Percentiles rank a stretch among this genome's conserved stretches.
Conservation (phyloP, 2,797 vertebrate genomes). For the Natrix natrix region DNA sequence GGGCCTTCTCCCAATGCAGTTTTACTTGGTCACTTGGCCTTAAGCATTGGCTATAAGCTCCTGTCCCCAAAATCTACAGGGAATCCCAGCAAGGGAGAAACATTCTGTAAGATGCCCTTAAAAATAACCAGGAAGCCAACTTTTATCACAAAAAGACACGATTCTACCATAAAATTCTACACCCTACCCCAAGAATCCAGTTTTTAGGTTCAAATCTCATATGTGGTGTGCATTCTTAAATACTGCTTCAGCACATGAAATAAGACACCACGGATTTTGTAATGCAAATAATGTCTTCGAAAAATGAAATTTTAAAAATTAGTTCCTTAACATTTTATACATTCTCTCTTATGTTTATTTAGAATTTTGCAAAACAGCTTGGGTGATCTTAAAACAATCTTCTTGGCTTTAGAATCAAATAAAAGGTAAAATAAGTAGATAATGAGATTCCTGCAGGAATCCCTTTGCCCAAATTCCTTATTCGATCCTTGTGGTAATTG, state of each 20-base stretch:
- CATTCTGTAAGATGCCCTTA: not conserved
- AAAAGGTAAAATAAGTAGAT: not conserved
- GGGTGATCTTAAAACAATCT: not conserved
- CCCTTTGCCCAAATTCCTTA: not conserved
- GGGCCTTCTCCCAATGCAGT: not conserved
- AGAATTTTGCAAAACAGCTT: not conserved
- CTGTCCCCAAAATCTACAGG: not conserved
- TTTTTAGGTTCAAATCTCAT: not conserved
- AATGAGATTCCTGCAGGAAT: not conserved
- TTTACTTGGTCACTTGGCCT: not conserved
- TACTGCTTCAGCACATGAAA: not conserved
- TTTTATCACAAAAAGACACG: not conserved
- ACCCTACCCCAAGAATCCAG: not conserved
- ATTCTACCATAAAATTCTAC: not conserved
- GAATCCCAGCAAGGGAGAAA: not conserved
- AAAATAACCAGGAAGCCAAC: not conserved
- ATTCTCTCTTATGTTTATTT: not conserved
- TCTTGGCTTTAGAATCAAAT: conserved; percentile 23
- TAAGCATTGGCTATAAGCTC: not conserved
- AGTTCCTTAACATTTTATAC: not conserved
- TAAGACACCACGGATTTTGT: not conserved
- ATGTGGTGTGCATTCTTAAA: not conserved
- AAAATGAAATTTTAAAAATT: conserved; percentile 44
- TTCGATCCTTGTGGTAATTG: not conserved
- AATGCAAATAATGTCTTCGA: not conserved